Percentiles rank a stretch among this genome's conserved stretches.
phyloP scores from a whole-genome alignment of 2,888 invertebrate species.

The Torymus tubicola region DNA sequence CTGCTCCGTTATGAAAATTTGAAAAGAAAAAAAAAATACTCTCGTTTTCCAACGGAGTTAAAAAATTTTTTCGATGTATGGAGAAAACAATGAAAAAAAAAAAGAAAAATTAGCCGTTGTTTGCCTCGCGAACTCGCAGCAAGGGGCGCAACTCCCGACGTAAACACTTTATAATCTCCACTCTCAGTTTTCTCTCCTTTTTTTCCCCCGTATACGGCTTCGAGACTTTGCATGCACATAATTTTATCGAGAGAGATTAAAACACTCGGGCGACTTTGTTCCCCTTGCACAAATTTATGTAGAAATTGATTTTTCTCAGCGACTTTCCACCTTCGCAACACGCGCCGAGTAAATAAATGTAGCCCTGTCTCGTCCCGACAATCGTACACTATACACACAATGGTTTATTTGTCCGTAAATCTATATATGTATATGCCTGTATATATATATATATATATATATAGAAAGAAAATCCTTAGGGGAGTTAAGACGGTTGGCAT shows the following conservation, averaged over 20 bases:
- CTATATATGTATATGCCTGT: not conserved
- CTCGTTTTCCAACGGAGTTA: not conserved
- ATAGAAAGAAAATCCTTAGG: conserved; percentile 8
- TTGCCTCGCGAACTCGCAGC: not conserved
- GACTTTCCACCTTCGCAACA: not conserved
- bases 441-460: not conserved
- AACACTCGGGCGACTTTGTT: conserved; percentile 19
- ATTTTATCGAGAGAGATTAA: conserved; percentile 38
- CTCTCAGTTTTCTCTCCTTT: not conserved
- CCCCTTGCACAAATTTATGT: conserved; percentile 29
- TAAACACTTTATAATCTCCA: conserved; percentile 16
- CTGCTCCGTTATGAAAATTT: no score
- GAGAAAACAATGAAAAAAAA: conserved; percentile 8
- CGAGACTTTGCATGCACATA: conserved; percentile 19
- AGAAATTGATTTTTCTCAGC: conserved; percentile 27
- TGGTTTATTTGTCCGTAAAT: not conserved
- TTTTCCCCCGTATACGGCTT: not conserved
- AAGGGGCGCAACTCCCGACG: not conserved
- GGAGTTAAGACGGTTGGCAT: conserved; percentile 34
- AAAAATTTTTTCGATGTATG: conserved; percentile 15
- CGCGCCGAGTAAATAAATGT: no score
- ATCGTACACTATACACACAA: no score
- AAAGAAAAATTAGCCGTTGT: not conserved
- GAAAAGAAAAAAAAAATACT: not conserved
- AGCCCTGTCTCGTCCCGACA: no score